Evolutionary conservation across 2,888 invertebrate species (phyloP).

Genomic region (Folsomia manolachei): DNA sequence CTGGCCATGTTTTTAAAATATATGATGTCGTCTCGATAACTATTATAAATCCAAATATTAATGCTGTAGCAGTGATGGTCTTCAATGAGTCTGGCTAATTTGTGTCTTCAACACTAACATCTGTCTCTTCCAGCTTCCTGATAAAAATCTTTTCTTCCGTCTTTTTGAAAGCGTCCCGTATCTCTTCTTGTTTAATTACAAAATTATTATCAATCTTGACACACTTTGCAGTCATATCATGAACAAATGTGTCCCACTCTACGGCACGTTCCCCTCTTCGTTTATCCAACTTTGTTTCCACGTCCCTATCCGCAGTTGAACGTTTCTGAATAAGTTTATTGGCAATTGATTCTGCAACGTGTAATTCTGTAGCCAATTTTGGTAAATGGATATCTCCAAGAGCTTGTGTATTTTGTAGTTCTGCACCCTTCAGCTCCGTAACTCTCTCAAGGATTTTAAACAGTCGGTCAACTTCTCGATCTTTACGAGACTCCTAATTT

Average conservation of each 20-base stretch:
- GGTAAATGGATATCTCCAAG: conserved; percentile 63
- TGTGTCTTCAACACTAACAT: background rate
- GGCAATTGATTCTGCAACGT: conserved; percentile 58
- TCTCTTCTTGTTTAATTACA: conserved; percentile 73
- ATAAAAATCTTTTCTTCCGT: conserved; percentile 63
- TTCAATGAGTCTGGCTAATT: no score
- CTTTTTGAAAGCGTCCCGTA: conserved; percentile 70
- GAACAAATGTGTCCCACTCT: conserved; percentile 73
- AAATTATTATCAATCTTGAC: conserved; percentile 72
- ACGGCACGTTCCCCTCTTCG: conserved; percentile 59
- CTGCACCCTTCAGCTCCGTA: conserved; percentile 72
- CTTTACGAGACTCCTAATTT: conserved; percentile 69
- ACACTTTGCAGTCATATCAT: conserved; percentile 74
- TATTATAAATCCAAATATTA: no score
- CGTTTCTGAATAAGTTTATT: conserved; percentile 38
- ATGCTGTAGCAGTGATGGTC: no score
- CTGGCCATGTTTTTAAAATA: no score
- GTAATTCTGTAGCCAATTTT: conserved; percentile 64
- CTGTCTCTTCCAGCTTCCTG: background rate
- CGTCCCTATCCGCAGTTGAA: conserved; percentile 31
- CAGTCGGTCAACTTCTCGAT: conserved; percentile 74
- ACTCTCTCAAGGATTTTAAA: conserved; percentile 73
- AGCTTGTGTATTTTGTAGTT: conserved; percentile 67
- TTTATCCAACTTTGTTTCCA: conserved; percentile 54
- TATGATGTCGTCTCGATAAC: no score